These are phyloP conservation scores for Luperina testacea DNA, from an alignment of 2,888 invertebrate genomes.

Conservation along the genomic window DNA sequence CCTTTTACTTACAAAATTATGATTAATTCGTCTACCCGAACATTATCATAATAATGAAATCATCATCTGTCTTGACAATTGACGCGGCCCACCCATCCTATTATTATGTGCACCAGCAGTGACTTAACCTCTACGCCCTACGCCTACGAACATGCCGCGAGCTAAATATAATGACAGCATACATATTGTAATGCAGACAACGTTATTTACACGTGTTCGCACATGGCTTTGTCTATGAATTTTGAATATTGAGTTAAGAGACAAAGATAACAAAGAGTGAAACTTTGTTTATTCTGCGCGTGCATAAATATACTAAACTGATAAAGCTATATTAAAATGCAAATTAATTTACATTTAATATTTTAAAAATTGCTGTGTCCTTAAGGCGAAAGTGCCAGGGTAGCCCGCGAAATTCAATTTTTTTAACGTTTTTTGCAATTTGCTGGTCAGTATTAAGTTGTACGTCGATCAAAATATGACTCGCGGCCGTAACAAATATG, in stretches of 20 bases:
- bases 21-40: constrained; percentile 3
- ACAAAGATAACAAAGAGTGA: no score
- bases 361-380: no score
- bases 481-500: no score
- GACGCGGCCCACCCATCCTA: constrained; percentile 53
- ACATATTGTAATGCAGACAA: constrained; percentile 1
- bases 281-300: no score
- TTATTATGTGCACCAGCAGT: constrained; percentile 29
- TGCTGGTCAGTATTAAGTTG: no score
- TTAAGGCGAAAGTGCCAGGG: no score
- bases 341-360: no score
- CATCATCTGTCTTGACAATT: constrained; percentile 38
- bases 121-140: constrained; percentile 55
- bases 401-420: no score
- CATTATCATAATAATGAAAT: constrained; percentile 48
- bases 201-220: not conserved
- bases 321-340: no score
- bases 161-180: constrained; percentile 9
- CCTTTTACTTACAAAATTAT: not conserved
- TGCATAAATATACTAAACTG: no score
- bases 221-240: not conserved
- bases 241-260: not conserved
- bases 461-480: no score
- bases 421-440: no score
- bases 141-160: constrained; percentile 27